Evolutionary conservation across 2,797 vertebrate genomes (phyloP).

Genomic region (Bradypodion ventrale): DNA sequence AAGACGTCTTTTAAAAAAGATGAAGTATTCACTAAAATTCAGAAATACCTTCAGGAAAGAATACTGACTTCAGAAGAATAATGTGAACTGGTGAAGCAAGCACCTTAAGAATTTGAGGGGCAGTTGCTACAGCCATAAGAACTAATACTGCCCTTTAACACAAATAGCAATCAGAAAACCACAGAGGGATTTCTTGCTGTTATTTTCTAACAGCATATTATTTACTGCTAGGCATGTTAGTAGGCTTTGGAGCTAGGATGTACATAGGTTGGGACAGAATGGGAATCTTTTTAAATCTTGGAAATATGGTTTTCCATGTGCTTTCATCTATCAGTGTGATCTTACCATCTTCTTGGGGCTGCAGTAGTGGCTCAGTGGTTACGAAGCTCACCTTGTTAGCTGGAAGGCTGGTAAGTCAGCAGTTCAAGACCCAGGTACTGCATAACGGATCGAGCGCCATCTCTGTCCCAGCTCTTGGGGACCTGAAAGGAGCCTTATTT

Average conservation of each 20-base stretch:
- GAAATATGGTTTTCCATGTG: not conserved
- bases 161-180: not conserved
- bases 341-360: too few relatives aligned
- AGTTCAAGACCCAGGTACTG: too few relatives aligned
- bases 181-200: not conserved
- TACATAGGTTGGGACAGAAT: not conserved
- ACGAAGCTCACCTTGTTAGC: too few relatives aligned
- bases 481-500: too few relatives aligned
- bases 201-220: not conserved
- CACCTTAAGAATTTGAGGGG: not conserved
- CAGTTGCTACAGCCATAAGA: not conserved
- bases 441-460: too few relatives aligned
- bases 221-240: not conserved
- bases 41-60: not conserved
- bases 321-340: not conserved
- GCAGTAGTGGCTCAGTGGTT: too few relatives aligned
- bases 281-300: too few relatives aligned
- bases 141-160: not conserved
- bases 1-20: not conserved
- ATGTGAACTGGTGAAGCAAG: not conserved
- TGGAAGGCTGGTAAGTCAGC: too few relatives aligned
- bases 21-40: not conserved
- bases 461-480: too few relatives aligned
- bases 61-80: not conserved
- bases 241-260: not conserved